Percentiles rank a stretch among this genome's conserved stretches.
phyloP scores from a whole-genome alignment of 2,113 vertebrate species.

The Pseudopodoces humilis region DNA sequence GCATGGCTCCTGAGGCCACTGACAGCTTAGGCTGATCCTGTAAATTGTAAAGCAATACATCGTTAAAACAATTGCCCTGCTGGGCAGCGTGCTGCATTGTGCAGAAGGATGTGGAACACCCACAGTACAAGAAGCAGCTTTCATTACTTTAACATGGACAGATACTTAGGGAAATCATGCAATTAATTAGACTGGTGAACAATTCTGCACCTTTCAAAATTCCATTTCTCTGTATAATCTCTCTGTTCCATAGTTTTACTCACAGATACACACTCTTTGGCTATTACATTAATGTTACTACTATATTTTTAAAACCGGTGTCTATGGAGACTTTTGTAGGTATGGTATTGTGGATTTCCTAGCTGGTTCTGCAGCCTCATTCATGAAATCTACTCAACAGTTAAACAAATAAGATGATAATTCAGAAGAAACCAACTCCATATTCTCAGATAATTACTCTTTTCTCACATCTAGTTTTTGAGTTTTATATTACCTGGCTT shows the following conservation, averaged over 20 bases:
- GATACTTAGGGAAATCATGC: neutral
- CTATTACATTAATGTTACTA: neutral
- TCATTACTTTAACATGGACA: neutral
- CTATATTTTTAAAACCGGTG: neutral
- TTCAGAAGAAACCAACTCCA: neutral
- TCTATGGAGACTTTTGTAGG: neutral
- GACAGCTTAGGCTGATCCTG: neutral
- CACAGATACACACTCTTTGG: neutral
- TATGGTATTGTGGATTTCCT: neutral
- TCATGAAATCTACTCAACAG: neutral
- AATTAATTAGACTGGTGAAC: neutral
- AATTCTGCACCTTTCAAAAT: neutral
- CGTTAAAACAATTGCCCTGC: neutral
- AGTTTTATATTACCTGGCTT: slow-evolving; percentile 9
- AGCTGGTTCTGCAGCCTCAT: neutral
- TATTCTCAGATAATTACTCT: neutral
- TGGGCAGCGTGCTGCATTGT: neutral
- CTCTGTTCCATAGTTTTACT: neutral
- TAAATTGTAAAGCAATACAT: neutral
- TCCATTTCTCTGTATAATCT: neutral
- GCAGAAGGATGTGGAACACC: neutral
- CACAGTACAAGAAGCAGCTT: neutral
- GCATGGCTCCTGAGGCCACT: neutral
- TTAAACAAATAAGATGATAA: slow-evolving; percentile 25
- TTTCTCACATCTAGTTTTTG: neutral